Base-by-base conservation (phyloP, 1,140 invertebrate species). In the Diplogasteroides magnus region DNA sequence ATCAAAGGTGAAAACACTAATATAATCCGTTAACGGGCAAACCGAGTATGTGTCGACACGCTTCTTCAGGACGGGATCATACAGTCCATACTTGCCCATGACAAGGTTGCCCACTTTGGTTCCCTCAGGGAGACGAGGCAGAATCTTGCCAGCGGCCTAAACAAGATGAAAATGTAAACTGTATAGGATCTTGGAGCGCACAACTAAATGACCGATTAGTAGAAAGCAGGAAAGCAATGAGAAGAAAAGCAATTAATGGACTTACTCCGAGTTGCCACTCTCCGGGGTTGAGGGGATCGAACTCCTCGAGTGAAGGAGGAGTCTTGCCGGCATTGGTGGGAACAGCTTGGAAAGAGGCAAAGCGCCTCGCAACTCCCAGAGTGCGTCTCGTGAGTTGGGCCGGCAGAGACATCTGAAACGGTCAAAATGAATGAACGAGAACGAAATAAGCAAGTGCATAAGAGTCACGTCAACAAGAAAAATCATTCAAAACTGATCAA, bases 81-180 rank as follows among this genome's bases (percentile, higher is more conserved):
- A 82, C 15, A 81, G 77, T 19, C 79, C 79, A 57, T 81, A 81
- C 70, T 81, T 81, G 32, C 79, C 79, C 79, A 81, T 81, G 31
- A 81, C 79, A 29, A 81, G 72, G 23, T 81, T 76, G 23, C 79
- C 79, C 62, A 68, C 68, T 3, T 75, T 77, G n/a, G 79, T 81
- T 55, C 79, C 79, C 63, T 81, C 81, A 29, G 78, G 80, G 1
- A 82, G 78, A 72, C 80, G 81, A 26, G 80, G 80, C 59, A 82
- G 74, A 64, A 82, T 82, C 61, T 82, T 82, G n/a, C 79, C 81
- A 55, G 57, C 77, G 31, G 77, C 77, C 67, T 68, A 37, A 64
- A 68, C 6, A 23, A 2, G 60, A 19, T 11, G 37, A 48, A 48
- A 48, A 48, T 11, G 6, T 48, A 6, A 48, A 11, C 19, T 19